Base-by-base conservation (phyloP, 2,113 vertebrate genomes). In the Corythornis vintsioides region DNA sequence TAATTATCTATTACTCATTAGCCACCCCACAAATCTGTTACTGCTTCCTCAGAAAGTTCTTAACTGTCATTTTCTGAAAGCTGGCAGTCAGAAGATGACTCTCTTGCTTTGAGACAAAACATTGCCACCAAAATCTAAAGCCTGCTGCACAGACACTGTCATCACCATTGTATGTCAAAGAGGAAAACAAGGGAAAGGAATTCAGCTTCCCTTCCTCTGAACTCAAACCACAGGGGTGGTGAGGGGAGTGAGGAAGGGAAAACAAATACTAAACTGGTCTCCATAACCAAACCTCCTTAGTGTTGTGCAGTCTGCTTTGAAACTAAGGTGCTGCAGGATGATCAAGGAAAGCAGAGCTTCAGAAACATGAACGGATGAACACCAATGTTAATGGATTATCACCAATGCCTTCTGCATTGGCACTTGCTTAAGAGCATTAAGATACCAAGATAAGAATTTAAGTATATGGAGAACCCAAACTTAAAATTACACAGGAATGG, bases 131-230 rank as follows among this genome's bases (percentile, higher is more conserved):
- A 90, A 88, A 92, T 70, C 88, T 72, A 96, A 86, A 43, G 70
- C 77, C 61, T 65, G 42, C 50, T 95, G 60, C 70, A 84, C 52
- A 84, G 90, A 60, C 93, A 82, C n/a, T 76, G 84, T 82, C 79
- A 76, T 92, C 89, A 73, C 87, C 64, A 95, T 95, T 96, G 95
- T 95, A 88, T 88, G 66, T 92, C 33, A 69, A 76, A 91, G 75
- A 89, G 28, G 85, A 94, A 96, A 95, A 95, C 75, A 87, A 95
- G 93, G 91, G 94, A 96, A 85, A 91, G 94, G 93, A 95, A 96
- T 96, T 94, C 71, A 83, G 72, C 55, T 89, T 91, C 84, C 64
- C 88, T 95, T 96, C 95, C 94, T 93, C 45, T 70, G 93, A 92
- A 93, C 83, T 75, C 89, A 95, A 94, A 92, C 89, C 94, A 91